Evolutionary conservation across 2,113 vertebrate genomes (phyloP).

Genomic region (Mystacornis crossleyi): DNA sequence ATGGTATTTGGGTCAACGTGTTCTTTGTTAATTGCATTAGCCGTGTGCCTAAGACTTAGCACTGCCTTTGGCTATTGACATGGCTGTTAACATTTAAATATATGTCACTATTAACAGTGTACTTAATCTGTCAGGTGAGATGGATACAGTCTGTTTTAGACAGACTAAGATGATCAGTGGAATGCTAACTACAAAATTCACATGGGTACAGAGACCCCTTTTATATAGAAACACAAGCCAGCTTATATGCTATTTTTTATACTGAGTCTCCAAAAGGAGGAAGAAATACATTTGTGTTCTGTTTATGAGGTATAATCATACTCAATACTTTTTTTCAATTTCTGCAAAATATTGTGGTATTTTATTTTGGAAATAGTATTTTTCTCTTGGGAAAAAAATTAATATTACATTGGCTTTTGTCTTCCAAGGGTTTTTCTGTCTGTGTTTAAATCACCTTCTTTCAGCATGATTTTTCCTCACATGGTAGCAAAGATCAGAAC

Average conservation of each 20-base stretch:
- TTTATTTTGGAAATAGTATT: not conserved
- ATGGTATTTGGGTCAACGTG: conserved; percentile 65
- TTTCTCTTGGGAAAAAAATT: not conserved
- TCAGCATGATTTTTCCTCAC: not conserved
- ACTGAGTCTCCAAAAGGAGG: not conserved
- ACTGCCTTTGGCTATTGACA: conserved; percentile 36
- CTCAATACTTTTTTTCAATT: not conserved
- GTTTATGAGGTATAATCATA: not conserved
- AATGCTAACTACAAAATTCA: not conserved
- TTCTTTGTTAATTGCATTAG: conserved; percentile 80
- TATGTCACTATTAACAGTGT: conserved; percentile 20
- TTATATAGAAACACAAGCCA: not conserved
- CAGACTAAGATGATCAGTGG: conserved; percentile 4
- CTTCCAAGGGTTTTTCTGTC: not conserved
- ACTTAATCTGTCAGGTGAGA: conserved; percentile 30
- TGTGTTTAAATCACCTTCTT: not conserved
- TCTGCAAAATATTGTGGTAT: not conserved
- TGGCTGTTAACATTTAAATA: not conserved
- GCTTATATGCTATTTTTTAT: not conserved
- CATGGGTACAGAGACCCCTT: not conserved
- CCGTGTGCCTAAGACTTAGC: conserved; percentile 68
- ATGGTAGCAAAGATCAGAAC: not conserved
- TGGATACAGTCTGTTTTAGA: not conserved
- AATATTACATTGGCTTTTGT: not conserved
- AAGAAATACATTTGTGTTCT: not conserved